A percentile compares a stretch with the other conserved stretches of the same genome.
Conservation (phyloP, 2,113 vertebrate species). For the Brachirus orientalis region DNA sequence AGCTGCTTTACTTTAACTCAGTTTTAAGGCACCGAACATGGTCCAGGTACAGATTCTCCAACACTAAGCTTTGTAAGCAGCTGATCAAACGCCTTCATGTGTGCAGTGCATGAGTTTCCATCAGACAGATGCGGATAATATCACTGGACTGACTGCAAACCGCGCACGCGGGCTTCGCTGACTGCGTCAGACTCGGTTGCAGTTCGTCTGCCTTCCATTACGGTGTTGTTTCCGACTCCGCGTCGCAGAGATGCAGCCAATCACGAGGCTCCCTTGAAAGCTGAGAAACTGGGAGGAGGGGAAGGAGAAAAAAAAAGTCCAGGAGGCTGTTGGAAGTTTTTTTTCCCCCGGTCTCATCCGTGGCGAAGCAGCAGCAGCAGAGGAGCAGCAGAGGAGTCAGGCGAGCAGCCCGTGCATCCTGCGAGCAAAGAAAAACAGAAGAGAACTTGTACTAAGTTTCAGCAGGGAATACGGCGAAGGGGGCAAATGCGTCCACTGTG, state of each 20-base stretch:
- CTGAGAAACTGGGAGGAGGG: constrained; percentile 63
- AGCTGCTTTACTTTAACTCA: too few species aligned
- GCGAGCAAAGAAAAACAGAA: constrained; percentile 47
- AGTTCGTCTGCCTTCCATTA: neutral
- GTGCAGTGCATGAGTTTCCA: neutral
- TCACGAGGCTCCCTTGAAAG: constrained; percentile 37
- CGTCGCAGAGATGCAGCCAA: constrained; percentile 68
- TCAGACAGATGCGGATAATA: neutral
- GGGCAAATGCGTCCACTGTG: constrained; percentile 4
- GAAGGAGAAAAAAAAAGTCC: constrained; percentile 41
- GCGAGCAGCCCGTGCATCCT: constrained; percentile 18
- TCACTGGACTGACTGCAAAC: neutral
- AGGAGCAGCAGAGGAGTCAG: neutral
- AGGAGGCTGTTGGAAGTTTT: constrained; percentile 33
- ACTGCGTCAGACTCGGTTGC: neutral
- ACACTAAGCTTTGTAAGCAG: too few species aligned
- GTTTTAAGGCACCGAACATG: too few species aligned
- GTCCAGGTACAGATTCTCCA: too few species aligned
- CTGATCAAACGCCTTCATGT: too few species aligned
- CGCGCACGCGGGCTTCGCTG: neutral
- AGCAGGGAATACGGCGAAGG: constrained; percentile 29
- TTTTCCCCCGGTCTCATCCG: constrained; percentile 62
- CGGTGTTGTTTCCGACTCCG: neutral
- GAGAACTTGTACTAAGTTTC: constrained; percentile 46
- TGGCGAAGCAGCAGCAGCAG: constrained; percentile 42